Conservation (phyloP, 1,140 invertebrate genomes). For the Sycobia sp. region DNA sequence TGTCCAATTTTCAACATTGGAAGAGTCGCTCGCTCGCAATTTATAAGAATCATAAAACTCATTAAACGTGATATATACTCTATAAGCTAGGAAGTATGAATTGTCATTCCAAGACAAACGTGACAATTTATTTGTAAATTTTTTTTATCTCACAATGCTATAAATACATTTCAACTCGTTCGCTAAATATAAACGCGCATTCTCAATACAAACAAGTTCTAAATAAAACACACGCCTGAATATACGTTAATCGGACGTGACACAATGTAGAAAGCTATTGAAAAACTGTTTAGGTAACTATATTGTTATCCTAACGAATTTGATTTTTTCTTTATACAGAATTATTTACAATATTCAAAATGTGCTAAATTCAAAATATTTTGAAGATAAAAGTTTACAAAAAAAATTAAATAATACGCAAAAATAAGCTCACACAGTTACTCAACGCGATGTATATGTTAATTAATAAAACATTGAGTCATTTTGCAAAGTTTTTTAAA, state of each 20-base stretch:
- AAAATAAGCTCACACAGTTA: too few relatives aligned
- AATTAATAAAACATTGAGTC: too few relatives aligned
- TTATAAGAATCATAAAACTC: background rate
- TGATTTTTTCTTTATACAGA: background rate
- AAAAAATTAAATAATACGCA: too few relatives aligned
- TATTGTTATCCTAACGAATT: background rate
- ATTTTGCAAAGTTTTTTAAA: too few relatives aligned
- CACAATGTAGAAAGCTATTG: background rate
- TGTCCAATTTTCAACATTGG: background rate
- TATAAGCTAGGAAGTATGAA: slow-evolving; percentile 1
- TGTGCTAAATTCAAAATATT: background rate
- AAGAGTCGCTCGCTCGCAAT: background rate
- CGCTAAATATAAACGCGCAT: background rate
- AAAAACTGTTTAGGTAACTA: background rate
- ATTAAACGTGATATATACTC: background rate
- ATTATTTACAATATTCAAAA: slow-evolving; percentile 8
- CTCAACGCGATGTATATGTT: too few relatives aligned
- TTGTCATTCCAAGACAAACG: background rate
- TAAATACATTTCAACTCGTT: slow-evolving; percentile 10
- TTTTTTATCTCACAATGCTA: background rate
- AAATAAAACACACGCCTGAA: background rate
- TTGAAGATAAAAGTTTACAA: too few relatives aligned
- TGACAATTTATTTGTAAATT: background rate
- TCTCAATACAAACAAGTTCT: background rate
- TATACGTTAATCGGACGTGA: background rate